Base-by-base conservation (phyloP, 2,797 vertebrate species). In the Bufotes viridis region DNA sequence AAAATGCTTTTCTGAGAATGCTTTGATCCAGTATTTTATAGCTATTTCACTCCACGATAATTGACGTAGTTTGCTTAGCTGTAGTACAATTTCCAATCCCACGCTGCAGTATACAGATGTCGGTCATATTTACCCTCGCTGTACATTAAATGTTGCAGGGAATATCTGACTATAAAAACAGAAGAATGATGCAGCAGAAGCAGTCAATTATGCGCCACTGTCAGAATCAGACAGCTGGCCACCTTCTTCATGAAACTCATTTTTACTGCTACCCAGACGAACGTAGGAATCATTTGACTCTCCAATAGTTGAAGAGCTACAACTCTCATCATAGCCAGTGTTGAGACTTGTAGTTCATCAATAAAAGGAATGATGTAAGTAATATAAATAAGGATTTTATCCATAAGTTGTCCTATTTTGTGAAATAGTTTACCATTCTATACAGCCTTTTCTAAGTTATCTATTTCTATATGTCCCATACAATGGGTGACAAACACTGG, bases 181-280 rank as follows among this genome's bases (percentile, higher is more conserved):
- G 20, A 49, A 84, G 75, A 75, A 75, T 84, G 82, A 84, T 75
- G 15, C 72, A 72, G 53, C 24, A 57, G 63, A 42, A 61, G 29
- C 53, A 49, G 75, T 61, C 70, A 75, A 61, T 84, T 75, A 76
- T 18, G 24, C 58, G 34, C n/a, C 70, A 76, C 76, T 84, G 42
- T 75, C 70, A 24, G 82, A 61, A 74, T 75, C n/a, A 81, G 26
- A 42, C 58, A 42, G 63, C 13, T 14, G 78, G 20, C 57, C 9
- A 58, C 24, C n/a, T 51, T 61, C 53, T 60, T 70, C 51, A 60
- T 34, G 29, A 20, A 74, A 84, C 75, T 55, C 9, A 20, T 60
- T n/a, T 57, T 58, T 74, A 29, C 20, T 42, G 6, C 75, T 53
- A 53, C 20, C 18, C 49, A 51, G 42, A 14, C 51, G 53, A 2